phyloP scores from a whole-genome alignment of 1,140 invertebrate species.

The Atopsyche davidsoni region DNA sequence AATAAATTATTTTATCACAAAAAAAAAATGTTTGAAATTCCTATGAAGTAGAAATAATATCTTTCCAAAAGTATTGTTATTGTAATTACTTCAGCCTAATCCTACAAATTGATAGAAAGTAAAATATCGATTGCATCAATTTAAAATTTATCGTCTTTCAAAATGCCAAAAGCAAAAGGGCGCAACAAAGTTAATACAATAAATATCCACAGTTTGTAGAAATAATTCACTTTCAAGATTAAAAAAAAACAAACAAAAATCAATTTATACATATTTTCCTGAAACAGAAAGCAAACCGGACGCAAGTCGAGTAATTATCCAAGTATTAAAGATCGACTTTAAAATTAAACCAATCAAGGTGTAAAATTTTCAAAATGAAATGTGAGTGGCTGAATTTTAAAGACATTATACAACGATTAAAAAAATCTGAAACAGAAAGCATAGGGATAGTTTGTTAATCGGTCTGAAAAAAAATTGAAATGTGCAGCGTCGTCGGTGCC shows the following conservation, averaged over 20 bases:
- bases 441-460: conserved; percentile 9
- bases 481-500: background rate
- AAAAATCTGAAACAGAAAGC: conserved; percentile 14
- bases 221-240: background rate
- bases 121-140: background rate
- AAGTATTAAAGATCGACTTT: too few relatives aligned
- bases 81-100: background rate
- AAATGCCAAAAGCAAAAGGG: too few relatives aligned
- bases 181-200: too few relatives aligned
- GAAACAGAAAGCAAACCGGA: conserved; percentile 22
- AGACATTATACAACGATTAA: background rate
- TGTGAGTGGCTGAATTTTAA: too few relatives aligned
- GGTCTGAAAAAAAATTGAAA: background rate
- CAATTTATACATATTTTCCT: background rate
- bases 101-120: background rate
- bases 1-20: too few relatives aligned
- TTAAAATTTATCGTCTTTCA: background rate
- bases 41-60: too few relatives aligned
- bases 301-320: background rate
- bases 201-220: background rate
- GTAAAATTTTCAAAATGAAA: too few relatives aligned
- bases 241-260: background rate
- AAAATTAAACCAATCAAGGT: too few relatives aligned
- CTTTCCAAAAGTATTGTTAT: too few relatives aligned
- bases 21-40: too few relatives aligned